Conservation (phyloP, 2,113 vertebrate species). For the Calidris pugnax region DNA sequence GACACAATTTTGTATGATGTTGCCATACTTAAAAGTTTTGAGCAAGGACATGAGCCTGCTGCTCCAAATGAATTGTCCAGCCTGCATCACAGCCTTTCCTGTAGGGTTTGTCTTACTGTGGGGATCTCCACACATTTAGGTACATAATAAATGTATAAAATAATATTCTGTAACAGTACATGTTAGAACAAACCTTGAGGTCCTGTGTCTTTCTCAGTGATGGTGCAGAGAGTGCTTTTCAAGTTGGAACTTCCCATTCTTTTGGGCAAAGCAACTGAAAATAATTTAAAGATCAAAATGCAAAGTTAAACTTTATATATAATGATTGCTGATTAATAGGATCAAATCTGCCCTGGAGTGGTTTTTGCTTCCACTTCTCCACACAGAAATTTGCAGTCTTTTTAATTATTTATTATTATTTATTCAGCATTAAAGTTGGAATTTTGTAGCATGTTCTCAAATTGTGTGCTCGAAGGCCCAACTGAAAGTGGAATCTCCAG, state of each 20-base stretch:
- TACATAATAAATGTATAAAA: not conserved
- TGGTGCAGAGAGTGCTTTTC: not conserved
- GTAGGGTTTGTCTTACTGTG: not conserved
- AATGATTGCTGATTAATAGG: not conserved
- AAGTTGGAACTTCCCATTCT: not conserved
- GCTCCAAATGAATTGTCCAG: not conserved
- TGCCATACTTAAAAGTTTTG: not conserved
- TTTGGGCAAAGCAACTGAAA: not conserved
- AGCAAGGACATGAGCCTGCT: not conserved
- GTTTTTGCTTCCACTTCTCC: not conserved
- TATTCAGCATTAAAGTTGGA: not conserved
- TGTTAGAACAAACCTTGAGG: not conserved
- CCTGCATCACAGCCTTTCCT: not conserved
- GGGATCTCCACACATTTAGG: not conserved
- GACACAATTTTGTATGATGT: rapidly evolving
- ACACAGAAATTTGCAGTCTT: not conserved
- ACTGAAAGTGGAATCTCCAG: not conserved
- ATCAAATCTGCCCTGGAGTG: not conserved
- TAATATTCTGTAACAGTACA: too few relatives aligned
- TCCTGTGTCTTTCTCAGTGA: not conserved
- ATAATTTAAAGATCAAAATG: not conserved
- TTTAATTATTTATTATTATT: too few relatives aligned
- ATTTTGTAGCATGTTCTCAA: not conserved
- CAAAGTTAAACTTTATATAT: not conserved
- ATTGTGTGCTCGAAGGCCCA: not conserved